Base-by-base conservation (phyloP, 2,113 vertebrate genomes). In the Sus scrofa region DNA sequence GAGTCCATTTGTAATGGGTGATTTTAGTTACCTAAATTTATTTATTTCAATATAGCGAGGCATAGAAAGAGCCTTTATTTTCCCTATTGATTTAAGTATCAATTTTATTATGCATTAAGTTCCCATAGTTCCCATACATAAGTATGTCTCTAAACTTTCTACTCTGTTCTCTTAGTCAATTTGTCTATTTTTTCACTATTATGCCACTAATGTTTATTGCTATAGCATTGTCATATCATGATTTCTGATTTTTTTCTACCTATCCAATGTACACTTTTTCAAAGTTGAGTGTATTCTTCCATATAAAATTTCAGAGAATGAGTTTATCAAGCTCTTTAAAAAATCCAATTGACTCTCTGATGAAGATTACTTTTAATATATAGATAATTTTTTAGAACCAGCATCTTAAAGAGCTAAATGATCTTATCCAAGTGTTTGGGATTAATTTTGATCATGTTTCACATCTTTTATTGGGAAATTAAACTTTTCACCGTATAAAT, bases 61-160 rank as follows among this genome's bases (percentile, higher is more conserved):
- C 22, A 93, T 27, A 65, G 37, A 86, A 93, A 58, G 3, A n/a
- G 34, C 8, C 34, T 85, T 88, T 68, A 81, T 65, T 82, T 97
- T 92, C 19, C 26, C 20, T 39, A 56, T 6, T 86, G 24, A 63
- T 20, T 79, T 75, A 93, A 70, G 30, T 75, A 62, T 15, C 14
- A 37, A 30, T 74, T 84, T 92, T 89, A 86, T 70, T 74, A 75
- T 27, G 4, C 37, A 63, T 50, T 85, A 79, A 79, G 24, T 58
- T 92, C 6, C 1, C 18, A 32, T 84, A 34, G 0, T 68, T n/a
- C 24, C 13, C 9, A 58, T 12, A 30, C 18, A 44, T 85, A 81
- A 96, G 4, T 62, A 3, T 60, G 8, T 89, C 67, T 82, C 73
- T 70, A 63, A 85, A 74, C 34, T 60, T 6, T 79, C 18, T 62